Evolutionary conservation across 2,113 vertebrate genomes (phyloP).

Genomic region (Datnioides undecimradiatus): DNA sequence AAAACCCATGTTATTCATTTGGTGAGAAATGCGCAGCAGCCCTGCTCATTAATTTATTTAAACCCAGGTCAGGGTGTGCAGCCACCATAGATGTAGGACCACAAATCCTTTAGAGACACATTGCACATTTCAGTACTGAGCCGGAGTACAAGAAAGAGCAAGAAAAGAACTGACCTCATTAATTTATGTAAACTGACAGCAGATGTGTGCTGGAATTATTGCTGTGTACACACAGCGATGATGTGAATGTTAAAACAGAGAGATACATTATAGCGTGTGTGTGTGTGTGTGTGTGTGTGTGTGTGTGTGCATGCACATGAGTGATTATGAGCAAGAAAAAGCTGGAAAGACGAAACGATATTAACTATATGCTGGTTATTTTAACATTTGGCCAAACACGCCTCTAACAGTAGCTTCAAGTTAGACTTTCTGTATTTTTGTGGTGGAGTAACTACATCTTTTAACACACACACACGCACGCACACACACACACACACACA

Average conservation of each 20-base stretch:
- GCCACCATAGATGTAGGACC: constrained; percentile 14
- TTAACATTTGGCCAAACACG: constrained; percentile 33
- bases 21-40: constrained; percentile 32
- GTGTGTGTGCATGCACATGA: not conserved
- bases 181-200: constrained; percentile 64
- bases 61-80: constrained; percentile 49
- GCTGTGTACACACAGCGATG: constrained; percentile 24
- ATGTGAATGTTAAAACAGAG: constrained; percentile 32
- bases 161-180: constrained; percentile 53
- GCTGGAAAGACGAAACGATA: constrained; percentile 1
- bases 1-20: constrained; percentile 23
- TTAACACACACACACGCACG: constrained; percentile 41
- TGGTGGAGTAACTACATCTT: constrained; percentile 43
- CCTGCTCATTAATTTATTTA: constrained; percentile 36
- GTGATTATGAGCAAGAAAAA: not conserved
- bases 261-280: constrained; percentile 5
- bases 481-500: constrained; percentile 43
- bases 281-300: constrained; percentile 9
- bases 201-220: constrained; percentile 61
- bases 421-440: constrained; percentile 51
- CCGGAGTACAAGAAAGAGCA: constrained; percentile 8
- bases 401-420: constrained; percentile 29
- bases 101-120: constrained; percentile 31
- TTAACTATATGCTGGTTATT: constrained; percentile 29
- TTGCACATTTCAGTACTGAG: constrained; percentile 24